phyloP scores from a whole-genome alignment of 2,113 vertebrate genomes.

The Sardina pilchardus region DNA sequence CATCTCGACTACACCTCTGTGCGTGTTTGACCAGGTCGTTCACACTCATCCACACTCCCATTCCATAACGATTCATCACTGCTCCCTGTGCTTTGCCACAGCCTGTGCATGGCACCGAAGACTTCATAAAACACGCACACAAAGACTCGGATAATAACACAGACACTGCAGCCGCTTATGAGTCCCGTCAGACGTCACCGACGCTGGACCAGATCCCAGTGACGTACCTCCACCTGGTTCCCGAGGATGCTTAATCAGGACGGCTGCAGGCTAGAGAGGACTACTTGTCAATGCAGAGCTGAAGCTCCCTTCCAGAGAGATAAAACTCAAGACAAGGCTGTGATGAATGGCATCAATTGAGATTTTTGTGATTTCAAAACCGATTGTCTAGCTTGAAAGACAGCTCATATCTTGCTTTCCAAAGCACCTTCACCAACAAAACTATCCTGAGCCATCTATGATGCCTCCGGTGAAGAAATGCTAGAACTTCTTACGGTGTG shows the following conservation, averaged over 20 bases:
- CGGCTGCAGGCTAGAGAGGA: constrained; percentile 32
- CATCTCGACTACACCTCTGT: not conserved
- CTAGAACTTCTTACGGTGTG: not conserved
- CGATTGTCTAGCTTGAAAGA: not conserved
- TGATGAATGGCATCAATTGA: not conserved
- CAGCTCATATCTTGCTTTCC: not conserved
- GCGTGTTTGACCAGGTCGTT: not conserved
- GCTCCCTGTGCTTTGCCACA: not conserved
- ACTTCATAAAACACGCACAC: constrained; percentile 1
- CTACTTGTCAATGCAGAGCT: constrained; percentile 17
- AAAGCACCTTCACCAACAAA: not conserved
- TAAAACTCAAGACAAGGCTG: not conserved
- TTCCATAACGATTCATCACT: constrained; percentile 10
- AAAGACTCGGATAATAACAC: constrained; percentile 19
- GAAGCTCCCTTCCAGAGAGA: not conserved
- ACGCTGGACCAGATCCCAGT: constrained; percentile 36
- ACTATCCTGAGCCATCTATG: not conserved
- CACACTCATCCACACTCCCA: not conserved
- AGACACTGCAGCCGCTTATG: constrained; percentile 11
- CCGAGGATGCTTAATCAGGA: constrained; percentile 15
- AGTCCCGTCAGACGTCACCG: constrained; percentile 38
- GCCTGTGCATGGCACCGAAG: not conserved
- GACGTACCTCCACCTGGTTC: constrained; percentile 34
- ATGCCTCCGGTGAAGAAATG: not conserved
- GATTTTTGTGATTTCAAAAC: no score